Evolutionary conservation across 2,113 vertebrate species (phyloP), one percentile per base, ranked within the genome.

Genomic region (Electrona antarctica): DNA sequence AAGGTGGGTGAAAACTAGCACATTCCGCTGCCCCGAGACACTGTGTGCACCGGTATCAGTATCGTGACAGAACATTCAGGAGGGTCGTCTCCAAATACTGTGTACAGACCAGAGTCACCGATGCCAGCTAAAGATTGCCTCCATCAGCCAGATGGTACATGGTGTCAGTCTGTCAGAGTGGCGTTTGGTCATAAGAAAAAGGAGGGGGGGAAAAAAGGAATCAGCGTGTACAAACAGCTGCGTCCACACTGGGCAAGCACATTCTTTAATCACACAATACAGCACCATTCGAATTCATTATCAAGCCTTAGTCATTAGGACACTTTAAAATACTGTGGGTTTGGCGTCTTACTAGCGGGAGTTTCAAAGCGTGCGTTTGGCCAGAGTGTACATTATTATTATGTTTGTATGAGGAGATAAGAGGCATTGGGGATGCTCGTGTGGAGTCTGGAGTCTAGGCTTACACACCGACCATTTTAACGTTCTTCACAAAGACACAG

Each of bases 401-500:
- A 69, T 78, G 76, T 64, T 46, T 77, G 65, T 77, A 64, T 84
- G 84, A 66, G 72, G 67, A 78, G 76, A 85, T 81, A 84, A 78
- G 60, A 72, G 71, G 33, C 33, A 6, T 41, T 41, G 33, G 76
- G 45, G 74, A 74, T 74, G 68, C 8, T 1, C 3, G 5, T 41
- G 5, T 41, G 71, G 64, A 80, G 71, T 74, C 75, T 78, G 67
- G 67, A 73, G 76, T 72, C 82, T 79, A 68, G 58, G 69, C 33
- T 41, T 41, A 41, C 81, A 81, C 80, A 84, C 73, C 76, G 52
- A 72, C 77, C 21, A 2, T 72, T 74, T 73, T 41, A 41, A 64
- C 79, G 71, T 89, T 90, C 79, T 80, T 92, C 78, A 88, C 89
- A 86, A 84, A 85, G 80, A 91, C 83, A 91, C 83, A 79, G 79